phyloP scores from a whole-genome alignment of 2,888 invertebrate species.

The Callyntrura guangdongensis region DNA sequence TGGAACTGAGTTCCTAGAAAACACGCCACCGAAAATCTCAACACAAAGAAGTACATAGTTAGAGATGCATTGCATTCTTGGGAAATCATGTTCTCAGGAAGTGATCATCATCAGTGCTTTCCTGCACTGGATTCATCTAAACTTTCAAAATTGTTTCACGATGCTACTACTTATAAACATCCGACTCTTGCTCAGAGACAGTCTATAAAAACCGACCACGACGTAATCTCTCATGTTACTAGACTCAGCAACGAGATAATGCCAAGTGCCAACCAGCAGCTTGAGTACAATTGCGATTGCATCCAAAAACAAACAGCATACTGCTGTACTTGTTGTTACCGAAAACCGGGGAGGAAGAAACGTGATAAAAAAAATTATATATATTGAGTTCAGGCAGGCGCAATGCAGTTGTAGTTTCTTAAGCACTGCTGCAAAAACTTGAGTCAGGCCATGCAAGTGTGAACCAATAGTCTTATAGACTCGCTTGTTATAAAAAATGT shows the following conservation, averaged over 20 bases:
- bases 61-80: too few relatives aligned
- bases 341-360: constrained; percentile 58
- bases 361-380: neutral
- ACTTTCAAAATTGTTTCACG: neutral
- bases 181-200: neutral
- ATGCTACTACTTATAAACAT: neutral
- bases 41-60: neutral
- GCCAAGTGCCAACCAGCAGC: neutral
- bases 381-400: constrained; percentile 64
- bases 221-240: too few relatives aligned
- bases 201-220: neutral
- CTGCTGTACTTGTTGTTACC: neutral
- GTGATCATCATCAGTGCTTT: constrained; percentile 41
- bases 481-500: too few relatives aligned
- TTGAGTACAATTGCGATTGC: neutral
- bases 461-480: constrained; percentile 19
- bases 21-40: neutral
- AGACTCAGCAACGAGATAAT: neutral
- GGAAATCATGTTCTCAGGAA: constrained; percentile 68
- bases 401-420: constrained; percentile 22
- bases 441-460: constrained; percentile 11
- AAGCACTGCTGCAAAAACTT: constrained; percentile 30
- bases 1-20: neutral
- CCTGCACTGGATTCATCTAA: too few relatives aligned
- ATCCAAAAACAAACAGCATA: neutral